Base-by-base conservation (phyloP, 1,140 invertebrate species). In the Lordiphosa clarofinis region DNA sequence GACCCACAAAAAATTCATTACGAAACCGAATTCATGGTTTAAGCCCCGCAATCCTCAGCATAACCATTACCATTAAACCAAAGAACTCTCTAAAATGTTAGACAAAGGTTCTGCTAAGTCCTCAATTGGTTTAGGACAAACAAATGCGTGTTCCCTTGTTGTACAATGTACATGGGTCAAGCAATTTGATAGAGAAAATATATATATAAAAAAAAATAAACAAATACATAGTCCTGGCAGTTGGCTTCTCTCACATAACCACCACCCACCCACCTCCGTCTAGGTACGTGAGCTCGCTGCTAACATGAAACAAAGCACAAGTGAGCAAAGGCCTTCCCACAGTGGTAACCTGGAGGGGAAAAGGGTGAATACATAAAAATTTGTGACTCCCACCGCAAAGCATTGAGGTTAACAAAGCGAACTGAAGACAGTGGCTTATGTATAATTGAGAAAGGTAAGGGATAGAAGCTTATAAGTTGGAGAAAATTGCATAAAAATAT, bases 291-390 rank as follows among this genome's bases (percentile, higher is more conserved):
- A 31, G 28, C 28, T 31, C 6, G 28, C 28, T 8, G 28, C 28
- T 8, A 36, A 36, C 37, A 52, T 38, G 50, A 60, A 79, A 71
- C 57, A 79, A 73, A 55, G 54, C 57, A 24, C 64, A 59, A 79
- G 71, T 64, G 65, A 64, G 50, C 52, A 42, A 11, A 40, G 40
- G 33, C 37, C 19, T 10, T n/a, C 36, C 39, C 37, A 39, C 48
- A 63, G 60, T 59, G 60, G 57, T 52, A 35, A 53, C 15, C 55
- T 39, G 57, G 21, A 24, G 53, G 44, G 57, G 60, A 72, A 84
- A 73, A 72, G 84, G 67, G 78, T 73, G 72, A 82, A 76, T 63
- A 82, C 63, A 82, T 76, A 82, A 76, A 81, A 82, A 81, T 81
- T 75, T 81, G 76, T 75, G 72, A 72, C 66, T 70, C 70, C 70